Evolutionary conservation across 2,888 invertebrate genomes (phyloP).

Genomic region (Acanthosoma haemorrhoidale): DNA sequence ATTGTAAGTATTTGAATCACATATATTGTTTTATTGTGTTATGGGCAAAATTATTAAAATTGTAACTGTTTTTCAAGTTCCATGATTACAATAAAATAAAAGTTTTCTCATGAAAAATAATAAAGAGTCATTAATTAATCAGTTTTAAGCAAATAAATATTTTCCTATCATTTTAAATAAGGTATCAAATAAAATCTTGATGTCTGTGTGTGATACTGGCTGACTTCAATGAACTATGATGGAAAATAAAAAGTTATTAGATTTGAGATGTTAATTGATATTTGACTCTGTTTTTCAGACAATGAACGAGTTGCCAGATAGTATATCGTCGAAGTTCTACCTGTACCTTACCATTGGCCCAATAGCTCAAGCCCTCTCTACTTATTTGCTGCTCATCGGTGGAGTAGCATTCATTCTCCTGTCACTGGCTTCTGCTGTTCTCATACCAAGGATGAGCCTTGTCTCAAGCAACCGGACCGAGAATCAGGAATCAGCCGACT

Average conservation of each 20-base stretch:
- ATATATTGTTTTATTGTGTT: too few relatives aligned
- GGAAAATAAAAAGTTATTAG: too few relatives aligned
- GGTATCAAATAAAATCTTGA: too few relatives aligned
- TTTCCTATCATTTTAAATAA: too few relatives aligned
- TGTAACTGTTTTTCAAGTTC: too few relatives aligned
- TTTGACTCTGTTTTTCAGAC: constrained; percentile 55
- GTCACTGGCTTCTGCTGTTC: constrained; percentile 40
- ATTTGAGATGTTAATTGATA: neutral
- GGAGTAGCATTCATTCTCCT: constrained; percentile 51
- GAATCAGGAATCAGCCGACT: neutral
- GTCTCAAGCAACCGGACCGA: constrained; percentile 33
- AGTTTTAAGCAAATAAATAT: too few relatives aligned
- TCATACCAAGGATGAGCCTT: constrained; percentile 38
- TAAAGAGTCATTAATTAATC: too few relatives aligned
- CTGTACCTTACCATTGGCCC: constrained; percentile 70
- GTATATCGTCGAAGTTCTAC: constrained; percentile 59
- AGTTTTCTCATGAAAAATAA: too few relatives aligned
- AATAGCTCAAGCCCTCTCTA: constrained; percentile 53
- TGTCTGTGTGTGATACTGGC: too few relatives aligned
- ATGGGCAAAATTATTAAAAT: too few relatives aligned
- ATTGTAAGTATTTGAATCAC: constrained; percentile 65
- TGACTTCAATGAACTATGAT: too few relatives aligned
- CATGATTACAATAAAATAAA: too few relatives aligned
- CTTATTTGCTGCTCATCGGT: constrained; percentile 53
- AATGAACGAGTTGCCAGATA: constrained; percentile 61